Percentiles rank a stretch among this genome's conserved stretches.
Evolutionary conservation across 2,888 invertebrate species (phyloP).

Genomic region (Euspilapteryx auroguttella): DNA sequence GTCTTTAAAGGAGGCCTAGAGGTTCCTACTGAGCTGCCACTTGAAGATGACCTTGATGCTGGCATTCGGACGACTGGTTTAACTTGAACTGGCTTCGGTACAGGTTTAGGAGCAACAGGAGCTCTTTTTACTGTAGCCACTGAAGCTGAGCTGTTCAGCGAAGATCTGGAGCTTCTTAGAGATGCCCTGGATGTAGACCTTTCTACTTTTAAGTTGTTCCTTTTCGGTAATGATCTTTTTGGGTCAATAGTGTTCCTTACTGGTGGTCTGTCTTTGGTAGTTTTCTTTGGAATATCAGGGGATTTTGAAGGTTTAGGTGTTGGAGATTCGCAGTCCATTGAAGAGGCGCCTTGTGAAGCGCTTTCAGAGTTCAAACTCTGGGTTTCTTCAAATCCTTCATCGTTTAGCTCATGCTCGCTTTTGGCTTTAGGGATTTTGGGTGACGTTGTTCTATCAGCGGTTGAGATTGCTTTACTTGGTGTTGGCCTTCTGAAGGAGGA

Average conservation of each 20-base stretch:
- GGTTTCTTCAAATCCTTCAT: constrained; percentile 90
- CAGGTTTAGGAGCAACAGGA: constrained; percentile 45
- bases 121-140: constrained; percentile 77
- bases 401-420: constrained; percentile 74
- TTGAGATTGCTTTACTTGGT: constrained; percentile 7
- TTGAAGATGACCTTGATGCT: constrained; percentile 47
- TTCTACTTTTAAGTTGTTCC: constrained; percentile 63
- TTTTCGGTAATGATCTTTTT: constrained; percentile 29
- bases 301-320: constrained; percentile 41
- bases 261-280: constrained; percentile 51
- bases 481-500: constrained; percentile 38
- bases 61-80: constrained; percentile 39
- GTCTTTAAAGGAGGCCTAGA: constrained; percentile 42
- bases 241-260: constrained; percentile 34
- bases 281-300: constrained; percentile 45
- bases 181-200: constrained; percentile 79
- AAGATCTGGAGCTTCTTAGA: constrained; percentile 79
- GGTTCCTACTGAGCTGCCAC: constrained; percentile 52
- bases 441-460: constrained; percentile 30
- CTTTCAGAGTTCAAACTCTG: constrained; percentile 87
- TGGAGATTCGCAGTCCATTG: constrained; percentile 64
- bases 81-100: constrained; percentile 53
- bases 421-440: constrained; percentile 55
- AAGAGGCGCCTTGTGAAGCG: constrained; percentile 82
- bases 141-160: constrained; percentile 79